phyloP scores from a whole-genome alignment of 2,113 vertebrate genomes.

The Rhea pennata region DNA sequence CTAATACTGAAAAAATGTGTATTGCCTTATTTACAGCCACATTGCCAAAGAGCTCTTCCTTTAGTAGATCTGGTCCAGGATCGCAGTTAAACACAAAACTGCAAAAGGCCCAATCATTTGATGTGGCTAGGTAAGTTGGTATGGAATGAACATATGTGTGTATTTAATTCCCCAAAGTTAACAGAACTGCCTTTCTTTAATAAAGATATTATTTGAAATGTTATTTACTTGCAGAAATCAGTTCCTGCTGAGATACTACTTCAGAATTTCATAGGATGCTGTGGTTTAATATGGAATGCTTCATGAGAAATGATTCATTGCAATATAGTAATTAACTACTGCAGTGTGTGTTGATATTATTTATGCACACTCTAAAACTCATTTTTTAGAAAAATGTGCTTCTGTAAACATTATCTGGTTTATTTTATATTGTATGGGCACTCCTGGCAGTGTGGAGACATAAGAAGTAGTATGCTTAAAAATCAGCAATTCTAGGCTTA shows the following conservation, averaged over 20 bases:
- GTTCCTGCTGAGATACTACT: not conserved
- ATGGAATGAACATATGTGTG: not conserved
- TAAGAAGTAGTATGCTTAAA: not conserved
- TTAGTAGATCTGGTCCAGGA: slow-evolving; percentile 87
- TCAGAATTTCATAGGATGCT: not conserved
- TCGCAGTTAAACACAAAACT: slow-evolving; percentile 85
- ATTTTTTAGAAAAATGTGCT: not conserved
- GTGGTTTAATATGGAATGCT: not conserved
- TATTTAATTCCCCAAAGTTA: not conserved
- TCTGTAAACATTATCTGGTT: slow-evolving; percentile 9
- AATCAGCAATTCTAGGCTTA: not conserved
- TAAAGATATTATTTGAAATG: not conserved
- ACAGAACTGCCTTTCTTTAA: not conserved
- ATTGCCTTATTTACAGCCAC: slow-evolving; percentile 78
- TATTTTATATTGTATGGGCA: not conserved
- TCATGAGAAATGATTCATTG: not conserved
- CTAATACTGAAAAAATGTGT: not conserved
- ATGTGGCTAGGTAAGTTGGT: slow-evolving; percentile 85
- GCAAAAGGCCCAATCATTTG: slow-evolving; percentile 93
- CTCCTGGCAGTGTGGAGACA: not conserved
- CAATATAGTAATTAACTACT: not conserved
- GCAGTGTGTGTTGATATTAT: not conserved
- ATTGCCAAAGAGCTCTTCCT: slow-evolving; percentile 93
- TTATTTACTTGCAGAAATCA: not conserved
- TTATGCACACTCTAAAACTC: not conserved